Evolutionary conservation across 2,797 vertebrate species (phyloP), one percentile per base, ranked within the genome.

Genomic region (Phoxinus dragarum): DNA sequence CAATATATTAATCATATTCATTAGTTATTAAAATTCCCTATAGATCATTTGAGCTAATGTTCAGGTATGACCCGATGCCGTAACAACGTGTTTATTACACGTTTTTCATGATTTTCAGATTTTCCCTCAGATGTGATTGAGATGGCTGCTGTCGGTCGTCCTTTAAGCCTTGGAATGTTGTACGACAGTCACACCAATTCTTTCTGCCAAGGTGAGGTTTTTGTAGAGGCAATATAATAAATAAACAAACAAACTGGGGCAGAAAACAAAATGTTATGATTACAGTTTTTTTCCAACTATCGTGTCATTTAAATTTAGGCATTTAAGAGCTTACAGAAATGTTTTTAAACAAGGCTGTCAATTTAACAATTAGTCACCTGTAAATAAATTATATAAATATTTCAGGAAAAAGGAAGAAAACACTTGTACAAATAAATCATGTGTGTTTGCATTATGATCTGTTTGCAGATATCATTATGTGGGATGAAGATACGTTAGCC

Each of bases 381-480:
- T 56, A n/a, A n/a, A n/a, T n/a, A n/a, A n/a, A n/a, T n/a, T n/a
- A n/a, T n/a, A n/a, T n/a, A n/a, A n/a, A n/a, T n/a, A n/a, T n/a
- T n/a, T n/a, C n/a, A n/a, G n/a, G n/a, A n/a, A n/a, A n/a, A n/a
- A n/a, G n/a, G n/a, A n/a, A n/a, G n/a, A n/a, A n/a, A n/a, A n/a
- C n/a, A n/a, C n/a, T 8, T 80, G 16, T 68, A 10, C 1, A 44
- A 0, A 12, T 2, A 31, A 21, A 54, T 64, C 4, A 44, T 14
- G 2, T 47, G 5, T 19, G 11, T 1, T 36, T n/a, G n/a, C n/a
- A n/a, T n/a, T n/a, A n/a, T n/a, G n/a, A 17, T 74, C n/a, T 72
- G 6, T 56, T 81, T 86, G 8, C 49, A 91, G 90, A 80, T 17
- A 16, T 80, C 23, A 81, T 81, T 6, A 76, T 89, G 34, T 90